These are phyloP conservation scores for Prietella phreatophila DNA, from an alignment of 2,113 vertebrate species.

Conservation along the genomic window DNA sequence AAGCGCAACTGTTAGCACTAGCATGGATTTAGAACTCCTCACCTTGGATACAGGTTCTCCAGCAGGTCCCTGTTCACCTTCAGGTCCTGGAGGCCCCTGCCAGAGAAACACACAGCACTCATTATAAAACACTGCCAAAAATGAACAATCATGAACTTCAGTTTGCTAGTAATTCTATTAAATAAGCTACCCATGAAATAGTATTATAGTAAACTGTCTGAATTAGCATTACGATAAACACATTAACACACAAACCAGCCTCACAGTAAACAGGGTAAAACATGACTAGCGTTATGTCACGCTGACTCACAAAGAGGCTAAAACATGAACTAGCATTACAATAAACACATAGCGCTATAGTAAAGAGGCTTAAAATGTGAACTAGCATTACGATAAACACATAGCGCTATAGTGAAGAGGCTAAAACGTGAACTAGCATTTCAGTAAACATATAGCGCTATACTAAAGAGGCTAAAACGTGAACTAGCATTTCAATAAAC, in stretches of 20 bases:
- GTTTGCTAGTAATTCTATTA: not conserved
- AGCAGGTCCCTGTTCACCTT: constrained; percentile 83
- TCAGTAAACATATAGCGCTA: no score
- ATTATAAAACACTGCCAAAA: not conserved
- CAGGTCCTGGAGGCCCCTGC: constrained; percentile 84
- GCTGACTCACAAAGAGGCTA: not conserved
- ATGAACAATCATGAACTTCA: not conserved
- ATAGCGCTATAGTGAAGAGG: no score
- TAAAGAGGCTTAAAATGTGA: not conserved
- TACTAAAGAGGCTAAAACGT: not conserved
- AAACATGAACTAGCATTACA: not conserved
- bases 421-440: not conserved
- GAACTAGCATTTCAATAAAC: not conserved
- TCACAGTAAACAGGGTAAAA: not conserved
- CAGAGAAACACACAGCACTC: not conserved
- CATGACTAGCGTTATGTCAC: not conserved
- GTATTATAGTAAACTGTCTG: not conserved
- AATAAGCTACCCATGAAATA: not conserved
- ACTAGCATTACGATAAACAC: not conserved
- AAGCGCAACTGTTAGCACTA: not conserved
- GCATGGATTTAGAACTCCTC: constrained; percentile 35
- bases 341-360: no score
- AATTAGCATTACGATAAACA: not conserved
- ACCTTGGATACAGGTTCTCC: constrained; percentile 90
- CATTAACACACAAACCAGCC: not conserved